These are phyloP conservation scores for Pteronura brasiliensis DNA, from an alignment of 2,113 vertebrate genomes.

Conservation along the genomic window DNA sequence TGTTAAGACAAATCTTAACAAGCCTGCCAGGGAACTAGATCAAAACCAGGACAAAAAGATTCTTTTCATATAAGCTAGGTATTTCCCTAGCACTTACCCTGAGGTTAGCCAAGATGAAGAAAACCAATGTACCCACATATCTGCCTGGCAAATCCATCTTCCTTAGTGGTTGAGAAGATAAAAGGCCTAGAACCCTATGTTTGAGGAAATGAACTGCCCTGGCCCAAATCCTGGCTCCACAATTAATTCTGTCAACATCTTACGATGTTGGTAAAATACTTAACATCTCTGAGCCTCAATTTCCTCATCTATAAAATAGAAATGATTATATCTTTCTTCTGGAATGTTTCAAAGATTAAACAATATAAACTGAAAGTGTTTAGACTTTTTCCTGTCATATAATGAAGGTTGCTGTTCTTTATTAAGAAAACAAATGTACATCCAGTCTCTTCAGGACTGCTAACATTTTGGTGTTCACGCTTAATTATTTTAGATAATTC, in stretches of 20 bases:
- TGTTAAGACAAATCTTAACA: constrained; percentile 54
- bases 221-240: neutral
- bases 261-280: neutral
- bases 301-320: constrained; percentile 32
- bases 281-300: neutral
- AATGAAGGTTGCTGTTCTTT: neutral
- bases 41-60: constrained; percentile 63
- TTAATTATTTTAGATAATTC: neutral
- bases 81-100: constrained; percentile 45
- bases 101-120: constrained; percentile 29
- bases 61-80: constrained; percentile 57
- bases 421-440: neutral
- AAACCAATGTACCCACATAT: neutral
- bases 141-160: neutral
- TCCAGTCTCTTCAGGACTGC: neutral
- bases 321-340: constrained; percentile 28
- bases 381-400: neutral
- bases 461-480: neutral
- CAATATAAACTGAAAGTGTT: constrained; percentile 26
- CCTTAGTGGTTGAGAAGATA: neutral
- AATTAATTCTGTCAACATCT: neutral
- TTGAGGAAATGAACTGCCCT: neutral
- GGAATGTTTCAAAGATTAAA: neutral
- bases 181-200: neutral
- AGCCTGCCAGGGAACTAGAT: constrained; percentile 55